These are phyloP conservation scores for Prolemur simus DNA, from an alignment of 2,113 vertebrate species.

Conservation along the genomic window DNA sequence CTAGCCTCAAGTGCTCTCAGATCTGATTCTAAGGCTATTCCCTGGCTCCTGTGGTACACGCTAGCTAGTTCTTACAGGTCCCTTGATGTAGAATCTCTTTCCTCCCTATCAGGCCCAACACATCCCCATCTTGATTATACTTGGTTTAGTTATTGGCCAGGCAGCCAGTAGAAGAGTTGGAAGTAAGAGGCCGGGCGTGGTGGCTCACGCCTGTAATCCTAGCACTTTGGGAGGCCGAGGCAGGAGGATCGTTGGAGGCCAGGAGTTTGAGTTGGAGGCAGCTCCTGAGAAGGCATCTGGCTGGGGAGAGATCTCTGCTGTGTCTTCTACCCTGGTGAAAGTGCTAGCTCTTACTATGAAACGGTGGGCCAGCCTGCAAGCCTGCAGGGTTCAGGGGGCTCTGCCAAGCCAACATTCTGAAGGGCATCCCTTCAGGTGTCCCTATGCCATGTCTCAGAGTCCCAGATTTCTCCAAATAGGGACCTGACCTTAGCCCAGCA, in stretches of 20 bases:
- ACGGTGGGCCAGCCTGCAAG: too few species aligned
- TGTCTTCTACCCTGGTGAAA: neutral
- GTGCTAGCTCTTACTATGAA: neutral
- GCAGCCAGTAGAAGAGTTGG: neutral
- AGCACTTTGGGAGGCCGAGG: too few species aligned
- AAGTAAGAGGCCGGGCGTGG: too few species aligned
- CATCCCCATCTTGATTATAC: neutral
- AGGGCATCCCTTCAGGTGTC: neutral
- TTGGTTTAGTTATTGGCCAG: neutral
- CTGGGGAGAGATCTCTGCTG: too few species aligned
- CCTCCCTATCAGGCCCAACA: neutral
- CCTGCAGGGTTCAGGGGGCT: neutral
- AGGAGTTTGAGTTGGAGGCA: neutral
- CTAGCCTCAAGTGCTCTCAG: neutral
- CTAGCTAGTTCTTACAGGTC: neutral
- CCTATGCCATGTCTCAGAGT: neutral
- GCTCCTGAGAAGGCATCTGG: neutral
- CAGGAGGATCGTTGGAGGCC: neutral
- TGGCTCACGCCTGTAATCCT: too few species aligned
- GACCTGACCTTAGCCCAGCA: too few species aligned
- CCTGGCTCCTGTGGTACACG: neutral
- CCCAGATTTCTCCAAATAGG: neutral
- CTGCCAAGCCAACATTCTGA: neutral
- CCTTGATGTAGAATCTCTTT: neutral
- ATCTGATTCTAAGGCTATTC: neutral